phyloP scores from a whole-genome alignment of 2,888 invertebrate species.

The Hyposoter didymator region DNA sequence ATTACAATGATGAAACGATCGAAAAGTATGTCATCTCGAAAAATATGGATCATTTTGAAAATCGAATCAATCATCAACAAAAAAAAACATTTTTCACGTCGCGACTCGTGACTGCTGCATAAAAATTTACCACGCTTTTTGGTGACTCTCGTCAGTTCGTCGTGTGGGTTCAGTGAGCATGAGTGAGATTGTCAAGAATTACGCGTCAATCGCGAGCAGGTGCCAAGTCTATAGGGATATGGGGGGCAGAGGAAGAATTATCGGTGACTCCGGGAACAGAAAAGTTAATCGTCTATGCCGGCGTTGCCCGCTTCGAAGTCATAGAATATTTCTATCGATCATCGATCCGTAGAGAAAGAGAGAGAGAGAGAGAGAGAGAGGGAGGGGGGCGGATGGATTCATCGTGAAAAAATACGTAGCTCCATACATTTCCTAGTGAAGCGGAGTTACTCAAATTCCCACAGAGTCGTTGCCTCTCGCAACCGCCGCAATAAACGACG shows the following conservation, averaged over 20 bases:
- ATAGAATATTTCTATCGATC: not conserved
- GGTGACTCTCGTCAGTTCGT: too few species aligned
- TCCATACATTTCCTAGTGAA: not conserved
- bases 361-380: not conserved
- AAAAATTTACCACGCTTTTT: too few species aligned
- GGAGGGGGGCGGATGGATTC: not conserved
- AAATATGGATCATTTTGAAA: too few species aligned
- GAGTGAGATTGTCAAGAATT: too few species aligned
- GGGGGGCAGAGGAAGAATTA: not conserved
- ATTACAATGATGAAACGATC: too few species aligned
- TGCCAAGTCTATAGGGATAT: too few species aligned
- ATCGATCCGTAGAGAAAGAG: not conserved
- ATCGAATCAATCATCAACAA: too few species aligned
- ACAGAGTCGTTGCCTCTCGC: conserved; percentile 7
- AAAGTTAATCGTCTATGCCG: not conserved
- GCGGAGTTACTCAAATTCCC: conserved; percentile 8
- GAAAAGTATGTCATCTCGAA: too few species aligned
- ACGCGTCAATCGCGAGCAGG: too few species aligned
- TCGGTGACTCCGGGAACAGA: not conserved
- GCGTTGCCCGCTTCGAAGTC: not conserved
- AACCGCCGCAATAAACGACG: not conserved
- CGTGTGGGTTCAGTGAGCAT: too few species aligned
- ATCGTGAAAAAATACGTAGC: not conserved
- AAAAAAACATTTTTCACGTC: too few species aligned
- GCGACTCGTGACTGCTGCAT: too few species aligned